A percentile compares a stretch with the other conserved stretches of the same genome.
These are phyloP conservation scores for Homarus americanus DNA, from an alignment of 1,140 invertebrate genomes.

Conservation along the genomic window DNA sequence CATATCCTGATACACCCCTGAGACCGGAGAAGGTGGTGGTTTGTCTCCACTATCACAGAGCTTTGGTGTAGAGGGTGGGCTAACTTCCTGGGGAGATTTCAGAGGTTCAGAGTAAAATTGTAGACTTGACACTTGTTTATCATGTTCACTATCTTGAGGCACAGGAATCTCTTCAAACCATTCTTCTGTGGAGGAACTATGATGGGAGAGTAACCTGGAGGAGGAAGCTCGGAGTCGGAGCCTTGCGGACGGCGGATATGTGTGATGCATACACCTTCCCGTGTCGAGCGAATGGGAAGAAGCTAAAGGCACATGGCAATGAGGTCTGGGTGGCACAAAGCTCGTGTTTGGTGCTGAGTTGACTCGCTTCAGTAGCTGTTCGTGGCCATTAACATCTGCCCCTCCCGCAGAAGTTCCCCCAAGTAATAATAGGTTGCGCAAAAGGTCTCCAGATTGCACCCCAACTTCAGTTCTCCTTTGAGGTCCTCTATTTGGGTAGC, in stretches of 20 bases:
- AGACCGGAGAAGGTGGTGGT: slow-evolving; percentile 26
- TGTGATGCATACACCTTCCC: slow-evolving; percentile 39
- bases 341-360: slow-evolving; percentile 59
- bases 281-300: slow-evolving; percentile 58
- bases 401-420: slow-evolving; percentile 21
- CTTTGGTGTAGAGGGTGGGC: slow-evolving; percentile 9
- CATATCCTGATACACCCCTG: slow-evolving; percentile 32
- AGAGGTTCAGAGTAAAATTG: background rate
- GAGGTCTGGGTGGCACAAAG: background rate
- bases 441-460: slow-evolving; percentile 42
- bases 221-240: slow-evolving; percentile 50
- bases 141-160: slow-evolving; percentile 9
- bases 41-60: slow-evolving; percentile 15
- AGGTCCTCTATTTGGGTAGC: slow-evolving; percentile 13
- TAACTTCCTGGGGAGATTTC: slow-evolving; percentile 12
- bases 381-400: slow-evolving; percentile 18
- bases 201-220: slow-evolving; percentile 76
- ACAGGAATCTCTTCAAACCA: slow-evolving; percentile 77
- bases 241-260: slow-evolving; percentile 44
- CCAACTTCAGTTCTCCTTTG: slow-evolving; percentile 39
- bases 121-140: slow-evolving; percentile 5
- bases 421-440: slow-evolving; percentile 56
- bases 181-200: slow-evolving; percentile 78
- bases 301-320: slow-evolving; percentile 40
- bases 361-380: slow-evolving; percentile 56